phyloP scores from a whole-genome alignment of 2,888 invertebrate species.

The Limnephilus auricula region DNA sequence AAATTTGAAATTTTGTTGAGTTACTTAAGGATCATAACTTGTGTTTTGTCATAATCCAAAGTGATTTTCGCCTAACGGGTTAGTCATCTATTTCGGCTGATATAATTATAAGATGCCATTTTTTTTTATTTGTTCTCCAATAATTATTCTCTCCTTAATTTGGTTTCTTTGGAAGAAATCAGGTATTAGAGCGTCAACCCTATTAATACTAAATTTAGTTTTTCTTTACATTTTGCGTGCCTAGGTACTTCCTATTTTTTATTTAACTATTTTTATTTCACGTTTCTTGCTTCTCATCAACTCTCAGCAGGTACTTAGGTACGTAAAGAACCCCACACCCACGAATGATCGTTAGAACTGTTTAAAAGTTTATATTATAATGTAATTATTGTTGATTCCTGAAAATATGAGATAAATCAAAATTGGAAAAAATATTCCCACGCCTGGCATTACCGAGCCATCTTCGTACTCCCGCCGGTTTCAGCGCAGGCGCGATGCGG shows the following conservation, averaged over 20 bases:
- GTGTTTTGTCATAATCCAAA: not conserved
- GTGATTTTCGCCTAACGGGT: not conserved
- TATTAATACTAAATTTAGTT: not conserved
- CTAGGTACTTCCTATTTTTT: not conserved
- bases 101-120: not conserved
- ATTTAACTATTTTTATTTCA: not conserved
- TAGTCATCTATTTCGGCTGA: not conserved
- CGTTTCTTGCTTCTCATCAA: not conserved
- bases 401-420: not conserved
- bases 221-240: not conserved
- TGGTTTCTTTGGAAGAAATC: not conserved
- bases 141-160: no score
- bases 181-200: not conserved
- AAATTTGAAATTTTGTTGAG: not conserved
- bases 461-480: not conserved
- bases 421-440: not conserved
- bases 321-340: not conserved
- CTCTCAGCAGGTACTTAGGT: not conserved
- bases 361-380: no score
- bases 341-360: not conserved
- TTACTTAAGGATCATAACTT: not conserved
- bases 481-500: conserved; percentile 26
- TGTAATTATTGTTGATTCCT: no score
- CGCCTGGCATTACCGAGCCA: not conserved
- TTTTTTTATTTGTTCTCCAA: not conserved